A percentile compares a stretch with the other conserved stretches of the same genome.
Evolutionary conservation across 2,113 vertebrate genomes (phyloP).

Genomic region (Meriones unguiculatus): DNA sequence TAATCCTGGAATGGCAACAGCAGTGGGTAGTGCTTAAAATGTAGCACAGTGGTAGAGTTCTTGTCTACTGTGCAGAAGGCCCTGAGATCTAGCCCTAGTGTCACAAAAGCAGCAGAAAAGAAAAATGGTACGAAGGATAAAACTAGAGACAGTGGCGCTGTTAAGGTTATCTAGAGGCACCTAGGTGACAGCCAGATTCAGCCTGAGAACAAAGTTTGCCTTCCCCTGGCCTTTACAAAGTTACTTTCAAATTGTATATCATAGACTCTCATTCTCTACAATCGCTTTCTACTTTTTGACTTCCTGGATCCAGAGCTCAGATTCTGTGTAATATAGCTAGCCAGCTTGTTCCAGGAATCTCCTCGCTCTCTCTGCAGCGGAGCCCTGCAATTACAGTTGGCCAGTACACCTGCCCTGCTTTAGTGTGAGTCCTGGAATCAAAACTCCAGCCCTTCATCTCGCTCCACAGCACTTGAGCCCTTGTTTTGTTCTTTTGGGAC

Average conservation of each 20-base stretch:
- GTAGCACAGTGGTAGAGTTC: background rate
- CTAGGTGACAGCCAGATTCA: background rate
- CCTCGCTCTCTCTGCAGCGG: background rate
- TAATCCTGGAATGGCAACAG: background rate
- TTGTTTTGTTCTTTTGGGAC: background rate
- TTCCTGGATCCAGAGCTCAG: background rate
- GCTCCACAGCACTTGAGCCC: background rate
- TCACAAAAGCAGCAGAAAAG: background rate
- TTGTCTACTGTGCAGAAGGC: background rate
- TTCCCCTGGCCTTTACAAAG: background rate
- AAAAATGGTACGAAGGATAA: background rate
- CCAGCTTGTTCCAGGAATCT: background rate
- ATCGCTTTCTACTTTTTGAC: background rate
- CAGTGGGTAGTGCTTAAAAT: background rate
- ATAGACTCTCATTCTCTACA: background rate
- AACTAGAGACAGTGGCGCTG: background rate
- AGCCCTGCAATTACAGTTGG: background rate
- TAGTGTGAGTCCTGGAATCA: background rate
- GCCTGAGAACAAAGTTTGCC: background rate
- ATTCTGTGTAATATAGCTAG: background rate
- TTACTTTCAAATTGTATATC: background rate
- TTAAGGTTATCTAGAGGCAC: background rate
- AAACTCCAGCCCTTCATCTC: background rate
- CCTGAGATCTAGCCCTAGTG: background rate
- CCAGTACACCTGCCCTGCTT: background rate